These are phyloP conservation scores for Archocentrus centrarchus DNA, from an alignment of 2,113 vertebrate species.

Conservation along the genomic window DNA sequence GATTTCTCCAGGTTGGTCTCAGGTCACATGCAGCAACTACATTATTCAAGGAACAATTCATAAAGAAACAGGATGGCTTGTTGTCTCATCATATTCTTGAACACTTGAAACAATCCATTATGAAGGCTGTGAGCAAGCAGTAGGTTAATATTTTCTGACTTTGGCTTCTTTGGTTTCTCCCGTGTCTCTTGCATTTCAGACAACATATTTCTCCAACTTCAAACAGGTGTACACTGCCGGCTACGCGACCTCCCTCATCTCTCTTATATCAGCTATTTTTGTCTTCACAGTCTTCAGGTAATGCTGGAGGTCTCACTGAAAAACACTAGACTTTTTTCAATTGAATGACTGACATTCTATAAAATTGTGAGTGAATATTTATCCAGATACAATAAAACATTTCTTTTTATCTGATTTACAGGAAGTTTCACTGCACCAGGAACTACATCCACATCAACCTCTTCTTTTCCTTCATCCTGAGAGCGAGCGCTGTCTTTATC, in stretches of 20 bases:
- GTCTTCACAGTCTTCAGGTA: conserved; percentile 83
- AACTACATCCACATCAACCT: conserved; percentile 92
- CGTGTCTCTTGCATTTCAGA: conserved; percentile 58
- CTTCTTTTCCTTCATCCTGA: conserved; percentile 88
- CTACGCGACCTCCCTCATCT: conserved; percentile 82
- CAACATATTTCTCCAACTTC: conserved; percentile 77
- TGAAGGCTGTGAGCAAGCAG: not conserved
- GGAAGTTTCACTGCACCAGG: conserved; percentile 91
- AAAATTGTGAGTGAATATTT: not conserved
- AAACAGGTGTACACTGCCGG: conserved; percentile 81
- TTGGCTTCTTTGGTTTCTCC: not conserved
- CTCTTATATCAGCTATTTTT: conserved; percentile 79
- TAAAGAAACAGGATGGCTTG: not conserved
- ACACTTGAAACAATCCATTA: not conserved
- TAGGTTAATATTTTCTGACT: not conserved
- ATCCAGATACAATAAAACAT: not conserved
- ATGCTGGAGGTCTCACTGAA: not conserved
- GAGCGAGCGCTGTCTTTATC: conserved; percentile 84
- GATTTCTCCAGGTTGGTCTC: not conserved
- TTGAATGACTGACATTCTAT: not conserved
- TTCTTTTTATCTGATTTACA: conserved; percentile 32
- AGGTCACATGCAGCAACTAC: not conserved
- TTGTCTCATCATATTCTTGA: not conserved
- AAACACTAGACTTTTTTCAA: not conserved
- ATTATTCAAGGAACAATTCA: not conserved